Evolutionary conservation across 2,113 vertebrate species (phyloP), one percentile per base, ranked within the genome.

Genomic region (Erythrocercus mccallii): DNA sequence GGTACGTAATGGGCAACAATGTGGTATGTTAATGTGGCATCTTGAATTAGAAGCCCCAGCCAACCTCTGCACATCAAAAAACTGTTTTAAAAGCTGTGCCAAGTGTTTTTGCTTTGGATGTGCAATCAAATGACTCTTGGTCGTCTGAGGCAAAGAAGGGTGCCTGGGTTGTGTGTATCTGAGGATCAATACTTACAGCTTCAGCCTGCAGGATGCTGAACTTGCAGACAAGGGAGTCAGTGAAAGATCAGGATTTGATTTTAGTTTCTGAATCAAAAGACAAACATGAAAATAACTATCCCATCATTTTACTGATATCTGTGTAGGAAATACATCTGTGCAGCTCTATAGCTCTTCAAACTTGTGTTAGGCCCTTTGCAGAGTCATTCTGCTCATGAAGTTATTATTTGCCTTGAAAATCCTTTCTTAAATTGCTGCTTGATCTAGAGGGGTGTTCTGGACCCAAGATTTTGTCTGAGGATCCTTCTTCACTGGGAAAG

Each of bases 101-200:
- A 17, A 44, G 37, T 0, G 0, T 61, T 92, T 80, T 77, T 0
- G 0, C 27, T 83, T 77, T 0, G 0, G 12, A 4, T 31, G 7
- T 22, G 16, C 24, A n/a, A 54, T 25, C 8, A 35, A 61, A 57
- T 17, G 10, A 25, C 15, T 79, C 56, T 81, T 14, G 22, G 45
- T 12, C 50, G 65, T 80, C 45, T 2, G 3, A 51, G 40, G 27
- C 25, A 48, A 44, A 68, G 51, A 42, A 9, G 15, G 8, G 6
- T 48, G 48, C 35, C 15, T 72, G 79, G 17, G 22, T 56, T 62
- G 15, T 10, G 0, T 72, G 7, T 53, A 3, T 37, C 37, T 57
- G 35, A 64, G 72, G 24, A 76, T 58, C 24, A 21, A 0, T 12
- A 11, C 61, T 54, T 57, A 47, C 6, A 71, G 64, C 61, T 91